Conservation (phyloP, 2,113 vertebrate genomes). For the Stigmatopora nigra region DNA sequence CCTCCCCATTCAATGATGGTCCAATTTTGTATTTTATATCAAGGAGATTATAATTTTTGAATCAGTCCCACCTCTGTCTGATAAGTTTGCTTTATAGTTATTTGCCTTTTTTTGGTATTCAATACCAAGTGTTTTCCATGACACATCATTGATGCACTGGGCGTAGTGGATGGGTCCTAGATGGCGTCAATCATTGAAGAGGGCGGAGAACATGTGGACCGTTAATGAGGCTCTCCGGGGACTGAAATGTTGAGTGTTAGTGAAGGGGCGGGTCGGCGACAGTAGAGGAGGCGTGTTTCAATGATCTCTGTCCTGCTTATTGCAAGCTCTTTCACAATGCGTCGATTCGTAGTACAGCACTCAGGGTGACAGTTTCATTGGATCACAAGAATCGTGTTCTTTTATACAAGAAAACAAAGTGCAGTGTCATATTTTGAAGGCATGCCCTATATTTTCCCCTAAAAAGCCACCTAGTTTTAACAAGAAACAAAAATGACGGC, state of each 20-base stretch:
- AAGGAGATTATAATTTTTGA: not conserved
- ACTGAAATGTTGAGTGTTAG: conserved; percentile 47
- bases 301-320: not conserved
- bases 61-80: not conserved
- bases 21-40: not conserved
- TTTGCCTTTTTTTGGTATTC: not conserved
- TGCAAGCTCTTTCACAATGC: not conserved
- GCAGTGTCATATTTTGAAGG: too few species aligned
- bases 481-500: too few species aligned
- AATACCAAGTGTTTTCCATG: not conserved
- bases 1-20: not conserved
- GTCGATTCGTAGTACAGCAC: not conserved
- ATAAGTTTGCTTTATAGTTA: not conserved
- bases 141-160: conserved; percentile 53
- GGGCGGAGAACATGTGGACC: conserved; percentile 61
- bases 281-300: conserved; percentile 42
- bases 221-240: conserved; percentile 82
- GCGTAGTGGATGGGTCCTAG: conserved; percentile 61
- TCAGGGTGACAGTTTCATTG: not conserved
- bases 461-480: too few species aligned
- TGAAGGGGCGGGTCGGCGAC: conserved; percentile 58
- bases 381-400: not conserved
- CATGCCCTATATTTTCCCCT: too few species aligned
- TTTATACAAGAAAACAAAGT: not conserved
- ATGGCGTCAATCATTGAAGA: conserved; percentile 70